Evolutionary conservation across 53 echinoderm and acorn worm species (phyloP).

Genomic region (Hippasteria phrygiana): DNA sequence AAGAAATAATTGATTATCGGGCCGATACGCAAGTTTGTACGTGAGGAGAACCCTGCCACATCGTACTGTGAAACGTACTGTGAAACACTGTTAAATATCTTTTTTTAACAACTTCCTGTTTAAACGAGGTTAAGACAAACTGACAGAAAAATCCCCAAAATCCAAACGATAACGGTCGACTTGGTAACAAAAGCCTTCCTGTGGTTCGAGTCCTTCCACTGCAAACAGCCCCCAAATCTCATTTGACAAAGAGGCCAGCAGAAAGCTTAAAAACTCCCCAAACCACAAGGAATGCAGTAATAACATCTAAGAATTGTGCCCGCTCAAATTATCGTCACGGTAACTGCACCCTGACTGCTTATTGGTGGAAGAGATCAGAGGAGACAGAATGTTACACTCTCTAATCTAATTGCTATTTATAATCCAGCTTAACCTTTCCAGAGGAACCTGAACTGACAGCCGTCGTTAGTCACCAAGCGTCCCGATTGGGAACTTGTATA

Average conservation of each 20-base stretch:
- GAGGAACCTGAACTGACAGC: neutral
- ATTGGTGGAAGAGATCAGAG: neutral
- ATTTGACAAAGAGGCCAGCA: no score
- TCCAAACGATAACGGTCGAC: neutral
- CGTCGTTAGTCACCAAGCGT: neutral
- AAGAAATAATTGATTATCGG: no score
- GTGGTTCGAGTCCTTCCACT: neutral
- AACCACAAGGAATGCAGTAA: neutral
- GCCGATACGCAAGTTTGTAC: no score
- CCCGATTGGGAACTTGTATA: neutral
- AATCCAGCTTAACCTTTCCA: slow-evolving; percentile 18
- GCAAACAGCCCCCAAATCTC: neutral
- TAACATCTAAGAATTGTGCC: neutral
- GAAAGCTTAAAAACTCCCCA: neutral
- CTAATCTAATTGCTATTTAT: neutral
- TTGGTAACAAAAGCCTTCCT: neutral
- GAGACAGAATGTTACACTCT: neutral
- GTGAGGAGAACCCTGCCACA: no score
- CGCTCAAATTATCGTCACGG: neutral
- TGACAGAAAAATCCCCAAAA: no score
- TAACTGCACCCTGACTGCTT: neutral
- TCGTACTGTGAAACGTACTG: no score
- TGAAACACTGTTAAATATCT: no score
- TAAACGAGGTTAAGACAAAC: no score
- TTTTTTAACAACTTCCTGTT: no score